A percentile compares a stretch with the other conserved stretches of the same genome.
phyloP scores from a whole-genome alignment of 2,888 invertebrate species.

The Oxycera nigricornis region DNA sequence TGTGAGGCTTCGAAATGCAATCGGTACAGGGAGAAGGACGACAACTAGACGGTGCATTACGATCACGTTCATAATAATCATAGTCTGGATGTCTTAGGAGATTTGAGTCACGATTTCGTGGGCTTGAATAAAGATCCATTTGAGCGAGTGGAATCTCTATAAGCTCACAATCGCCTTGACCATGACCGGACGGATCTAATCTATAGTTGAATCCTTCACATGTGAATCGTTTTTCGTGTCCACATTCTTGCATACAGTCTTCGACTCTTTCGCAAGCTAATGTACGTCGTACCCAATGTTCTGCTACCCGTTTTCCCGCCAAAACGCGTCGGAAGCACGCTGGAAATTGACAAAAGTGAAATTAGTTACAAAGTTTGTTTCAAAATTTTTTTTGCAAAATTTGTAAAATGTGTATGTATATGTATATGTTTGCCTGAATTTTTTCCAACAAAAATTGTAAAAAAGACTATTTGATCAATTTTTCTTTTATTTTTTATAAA shows the following conservation, averaged over 20 bases:
- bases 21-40: conserved; percentile 58
- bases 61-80: conserved; percentile 81
- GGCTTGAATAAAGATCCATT: conserved; percentile 67
- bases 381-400: no score
- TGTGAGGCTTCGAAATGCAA: conserved; percentile 54
- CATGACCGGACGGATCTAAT: conserved; percentile 74
- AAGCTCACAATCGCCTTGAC: conserved; percentile 79
- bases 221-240: conserved; percentile 74
- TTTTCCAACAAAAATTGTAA: no score
- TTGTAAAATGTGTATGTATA: no score
- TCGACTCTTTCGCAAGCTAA: conserved; percentile 75
- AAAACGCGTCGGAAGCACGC: conserved; percentile 81
- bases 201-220: conserved; percentile 88
- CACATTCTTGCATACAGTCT: conserved; percentile 79
- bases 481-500: no score
- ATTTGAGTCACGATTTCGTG: conserved; percentile 64
- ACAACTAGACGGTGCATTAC: conserved; percentile 74
- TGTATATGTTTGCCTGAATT: no score
- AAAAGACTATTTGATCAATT: no score
- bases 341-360: conserved; percentile 53
- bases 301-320: conserved; percentile 74
- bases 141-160: conserved; percentile 74
- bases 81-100: conserved; percentile 68
- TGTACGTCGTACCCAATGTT: conserved; percentile 73
- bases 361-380: no score